Base-by-base conservation (phyloP, 2,888 invertebrate genomes). In the Cheilosia impressa region DNA sequence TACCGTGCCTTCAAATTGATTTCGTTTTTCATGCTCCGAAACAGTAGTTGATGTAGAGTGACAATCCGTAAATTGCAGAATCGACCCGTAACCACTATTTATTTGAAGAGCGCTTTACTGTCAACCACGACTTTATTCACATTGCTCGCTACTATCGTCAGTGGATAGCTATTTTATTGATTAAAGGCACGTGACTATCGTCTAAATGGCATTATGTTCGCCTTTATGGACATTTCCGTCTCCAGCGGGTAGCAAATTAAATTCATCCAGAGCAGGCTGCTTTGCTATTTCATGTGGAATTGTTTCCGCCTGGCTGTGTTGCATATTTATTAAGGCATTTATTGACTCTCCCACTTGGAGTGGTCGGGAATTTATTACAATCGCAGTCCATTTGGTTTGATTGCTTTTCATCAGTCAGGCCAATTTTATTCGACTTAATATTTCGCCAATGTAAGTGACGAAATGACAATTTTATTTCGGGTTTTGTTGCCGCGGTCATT, bases 361-460 rank as follows among this genome's bases (percentile, higher is more conserved):
- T 79, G 84, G 65, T 75, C 60, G 41, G 65, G 50, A 76, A 75
- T 79, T 84, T 75, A 84, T 79, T 75, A 79, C 79, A 84, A 79
- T 75, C 69, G 75, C 47, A 71, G 75, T 79, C 75, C 84, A 84
- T 84, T 84, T 75, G 75, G 69, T 65, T 75, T 79, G 84, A 84
- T 84, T 79, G 79, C 65, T 84, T 84, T 84, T 84, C 84, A 84
- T 79, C 71, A 71, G 75, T 62, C 62, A 15, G 13, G 47, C 10
- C 68, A 34, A 57, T 63, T 78, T 45, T 41, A 58, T 58, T 84
- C 58, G 73, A 65, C 63, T 75, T 84, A 47, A 75, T 73, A 31
- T 72, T 78, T 55, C 43, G 27, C n/a, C 47, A 43, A 57, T 71
- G 69, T 55, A 68, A 53, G 68, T 57, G 63, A 24, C 27, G 22